These are phyloP conservation scores for Lobophora halterata DNA, from an alignment of 2,888 invertebrate species.

Conservation along the genomic window DNA sequence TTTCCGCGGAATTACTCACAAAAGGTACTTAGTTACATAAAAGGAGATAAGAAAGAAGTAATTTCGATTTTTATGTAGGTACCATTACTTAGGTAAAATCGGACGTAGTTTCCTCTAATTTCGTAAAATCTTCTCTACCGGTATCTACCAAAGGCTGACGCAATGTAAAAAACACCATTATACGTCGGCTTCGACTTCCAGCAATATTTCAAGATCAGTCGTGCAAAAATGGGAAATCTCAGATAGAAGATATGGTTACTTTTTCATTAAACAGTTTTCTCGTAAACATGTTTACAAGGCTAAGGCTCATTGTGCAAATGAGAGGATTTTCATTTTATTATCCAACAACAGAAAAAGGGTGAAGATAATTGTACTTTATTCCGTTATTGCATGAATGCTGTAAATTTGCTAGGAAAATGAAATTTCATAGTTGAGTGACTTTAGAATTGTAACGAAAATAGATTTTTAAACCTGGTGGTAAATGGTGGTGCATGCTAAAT, in stretches of 20 bases:
- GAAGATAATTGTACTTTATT: constrained; percentile 29
- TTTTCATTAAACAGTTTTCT: constrained; percentile 13
- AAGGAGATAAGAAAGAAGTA: constrained; percentile 7
- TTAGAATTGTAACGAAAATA: no score
- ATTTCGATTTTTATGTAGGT: constrained; percentile 7
- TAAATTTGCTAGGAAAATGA: no score
- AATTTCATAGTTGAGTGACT: no score
- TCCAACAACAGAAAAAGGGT: constrained; percentile 17
- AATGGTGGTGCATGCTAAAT: no score
- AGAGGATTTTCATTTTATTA: constrained; percentile 34
- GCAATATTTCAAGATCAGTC: neutral
- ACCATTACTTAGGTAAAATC: constrained; percentile 2
- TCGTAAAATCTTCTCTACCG: constrained; percentile 6
- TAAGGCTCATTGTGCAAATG: constrained; percentile 30
- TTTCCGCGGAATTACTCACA: constrained; percentile 11
- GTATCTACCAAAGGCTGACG: constrained; percentile 13
- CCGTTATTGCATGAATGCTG: no score
- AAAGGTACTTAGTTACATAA: no score
- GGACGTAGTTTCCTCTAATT: constrained; percentile 1
- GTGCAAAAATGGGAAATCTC: constrained; percentile 7
- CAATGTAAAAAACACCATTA: constrained; percentile 25
- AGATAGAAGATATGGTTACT: constrained; percentile 2
- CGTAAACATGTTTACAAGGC: constrained; percentile 48
- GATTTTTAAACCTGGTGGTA: no score
- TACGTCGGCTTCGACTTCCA: constrained; percentile 2